A percentile compares a stretch with the other conserved stretches of the same genome.
Evolutionary conservation across 1,140 invertebrate species (phyloP).

Genomic region (Trichogramma pretiosum): DNA sequence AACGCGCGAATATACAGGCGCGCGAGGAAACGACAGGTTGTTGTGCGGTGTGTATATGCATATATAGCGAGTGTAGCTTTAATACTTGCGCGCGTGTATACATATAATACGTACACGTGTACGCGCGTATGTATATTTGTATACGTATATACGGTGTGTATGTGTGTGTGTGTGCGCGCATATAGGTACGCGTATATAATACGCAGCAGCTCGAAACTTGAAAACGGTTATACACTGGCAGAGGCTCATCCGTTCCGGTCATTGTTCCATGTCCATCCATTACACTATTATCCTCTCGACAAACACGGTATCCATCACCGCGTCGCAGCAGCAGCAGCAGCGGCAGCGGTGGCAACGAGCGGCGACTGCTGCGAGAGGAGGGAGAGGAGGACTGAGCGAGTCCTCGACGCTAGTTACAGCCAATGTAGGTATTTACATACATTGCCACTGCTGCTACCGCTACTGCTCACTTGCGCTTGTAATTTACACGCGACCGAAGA

Average conservation of each 20-base stretch:
- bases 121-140: background rate
- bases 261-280: constrained; percentile 33
- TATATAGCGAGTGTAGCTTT: no score
- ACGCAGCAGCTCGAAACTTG: constrained; percentile 19
- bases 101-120: background rate
- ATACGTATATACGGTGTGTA: constrained; percentile 5
- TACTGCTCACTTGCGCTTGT: constrained; percentile 15
- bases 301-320: constrained; percentile 29
- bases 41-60: no score
- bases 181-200: no score
- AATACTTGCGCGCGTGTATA: no score
- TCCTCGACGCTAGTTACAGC: no score
- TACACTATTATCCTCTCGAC: constrained; percentile 36
- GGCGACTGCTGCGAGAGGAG: background rate
- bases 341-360: background rate
- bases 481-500: constrained; percentile 25
- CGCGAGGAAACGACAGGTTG: no score
- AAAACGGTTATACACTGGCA: no score
- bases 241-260: constrained; percentile 30
- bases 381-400: background rate
- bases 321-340: constrained; percentile 7
- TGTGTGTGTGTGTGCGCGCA: background rate
- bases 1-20: no score
- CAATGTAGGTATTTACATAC: no score
- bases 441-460: constrained; percentile 16